A percentile compares a stretch with the other conserved stretches of the same genome.
Evolutionary conservation across 2,113 vertebrate genomes (phyloP).

Genomic region (Alligator mississippiensis): DNA sequence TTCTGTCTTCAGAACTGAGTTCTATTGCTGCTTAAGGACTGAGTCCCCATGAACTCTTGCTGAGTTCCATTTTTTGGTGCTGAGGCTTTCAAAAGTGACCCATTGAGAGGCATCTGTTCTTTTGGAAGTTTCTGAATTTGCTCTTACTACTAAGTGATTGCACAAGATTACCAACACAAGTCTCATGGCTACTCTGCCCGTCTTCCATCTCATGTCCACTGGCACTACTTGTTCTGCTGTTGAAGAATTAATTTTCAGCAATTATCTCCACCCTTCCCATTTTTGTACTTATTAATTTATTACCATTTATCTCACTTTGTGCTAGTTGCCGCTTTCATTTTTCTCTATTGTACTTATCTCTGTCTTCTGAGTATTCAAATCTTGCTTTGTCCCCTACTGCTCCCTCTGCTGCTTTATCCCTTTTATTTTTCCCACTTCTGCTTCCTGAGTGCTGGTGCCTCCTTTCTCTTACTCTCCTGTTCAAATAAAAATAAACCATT

Average conservation of each 20-base stretch:
- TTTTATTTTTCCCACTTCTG: background rate
- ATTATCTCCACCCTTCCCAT: background rate
- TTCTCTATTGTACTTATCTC: background rate
- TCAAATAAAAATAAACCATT: background rate
- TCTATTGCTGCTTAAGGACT: background rate
- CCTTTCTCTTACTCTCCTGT: background rate
- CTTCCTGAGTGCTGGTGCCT: background rate
- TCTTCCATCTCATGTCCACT: background rate
- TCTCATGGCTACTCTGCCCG: background rate
- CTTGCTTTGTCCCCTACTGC: background rate
- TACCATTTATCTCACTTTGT: background rate
- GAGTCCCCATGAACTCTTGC: background rate
- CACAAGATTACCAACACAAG: background rate
- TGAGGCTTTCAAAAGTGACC: background rate
- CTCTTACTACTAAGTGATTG: background rate
- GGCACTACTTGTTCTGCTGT: background rate
- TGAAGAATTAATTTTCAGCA: background rate
- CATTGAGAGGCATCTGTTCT: background rate
- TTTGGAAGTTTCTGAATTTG: background rate
- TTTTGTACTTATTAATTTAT: background rate
- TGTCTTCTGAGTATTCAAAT: background rate
- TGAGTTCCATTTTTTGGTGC: background rate
- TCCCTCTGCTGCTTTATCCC: background rate
- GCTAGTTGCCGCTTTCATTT: background rate
- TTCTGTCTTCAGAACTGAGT: background rate